A percentile compares a stretch with the other conserved stretches of the same genome.
Conservation (phyloP, 2,113 vertebrate species). For the Sigmodon hispidus region DNA sequence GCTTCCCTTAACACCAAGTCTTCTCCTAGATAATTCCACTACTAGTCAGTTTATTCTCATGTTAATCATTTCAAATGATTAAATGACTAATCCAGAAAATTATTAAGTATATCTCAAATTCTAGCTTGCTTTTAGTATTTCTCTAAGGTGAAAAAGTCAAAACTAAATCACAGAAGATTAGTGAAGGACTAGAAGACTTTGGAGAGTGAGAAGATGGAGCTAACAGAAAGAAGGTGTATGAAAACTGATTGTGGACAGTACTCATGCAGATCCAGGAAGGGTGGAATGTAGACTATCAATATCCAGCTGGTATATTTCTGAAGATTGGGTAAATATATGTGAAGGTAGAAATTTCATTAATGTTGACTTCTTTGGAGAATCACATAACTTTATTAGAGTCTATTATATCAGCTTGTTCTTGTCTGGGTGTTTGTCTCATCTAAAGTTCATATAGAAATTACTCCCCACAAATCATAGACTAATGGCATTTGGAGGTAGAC, state of each 20-base stretch:
- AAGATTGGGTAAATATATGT: neutral
- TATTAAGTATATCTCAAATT: conserved; percentile 32
- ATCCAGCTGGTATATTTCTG: neutral
- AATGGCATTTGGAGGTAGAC: neutral
- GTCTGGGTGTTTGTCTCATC: neutral
- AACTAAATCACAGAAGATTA: neutral
- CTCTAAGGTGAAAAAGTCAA: neutral
- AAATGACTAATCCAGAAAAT: conserved; percentile 21
- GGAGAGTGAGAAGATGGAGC: neutral
- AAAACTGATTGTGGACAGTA: neutral
- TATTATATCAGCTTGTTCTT: neutral
- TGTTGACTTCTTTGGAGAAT: conserved; percentile 23
- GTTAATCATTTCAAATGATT: neutral
- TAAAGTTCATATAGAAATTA: neutral
- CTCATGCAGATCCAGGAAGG: neutral
- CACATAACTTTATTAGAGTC: neutral
- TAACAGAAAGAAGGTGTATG: neutral
- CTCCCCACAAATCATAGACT: neutral
- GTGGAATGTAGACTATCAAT: neutral
- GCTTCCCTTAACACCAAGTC: conserved; percentile 10
- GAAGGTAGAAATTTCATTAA: conserved; percentile 17
- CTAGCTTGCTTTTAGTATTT: conserved; percentile 12
- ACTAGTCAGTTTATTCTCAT: conserved; percentile 14
- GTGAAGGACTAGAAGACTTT: neutral
- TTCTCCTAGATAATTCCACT: neutral